phyloP scores from a whole-genome alignment of 2,888 invertebrate species.

The Eristalinus sepulchralis region DNA sequence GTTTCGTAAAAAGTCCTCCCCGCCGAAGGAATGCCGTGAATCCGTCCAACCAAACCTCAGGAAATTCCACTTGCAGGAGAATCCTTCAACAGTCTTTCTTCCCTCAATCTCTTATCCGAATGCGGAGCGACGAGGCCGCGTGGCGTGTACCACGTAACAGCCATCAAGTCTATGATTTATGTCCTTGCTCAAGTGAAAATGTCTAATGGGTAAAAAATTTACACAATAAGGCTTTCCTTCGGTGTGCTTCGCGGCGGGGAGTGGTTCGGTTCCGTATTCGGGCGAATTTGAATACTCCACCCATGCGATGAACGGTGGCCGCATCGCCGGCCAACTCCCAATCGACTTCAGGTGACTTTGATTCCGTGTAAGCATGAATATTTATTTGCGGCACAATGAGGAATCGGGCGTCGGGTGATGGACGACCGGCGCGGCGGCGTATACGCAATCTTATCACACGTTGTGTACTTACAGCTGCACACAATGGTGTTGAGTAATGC shows the following conservation, averaged over 20 bases:
- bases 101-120: conserved; percentile 50
- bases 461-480: conserved; percentile 59
- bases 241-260: conserved; percentile 33
- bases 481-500: conserved; percentile 61
- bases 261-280: conserved; percentile 48
- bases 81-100: conserved; percentile 51
- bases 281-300: conserved; percentile 57
- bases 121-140: conserved; percentile 32
- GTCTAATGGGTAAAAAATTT: conserved; percentile 55
- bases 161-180: conserved; percentile 68
- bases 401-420: conserved; percentile 15
- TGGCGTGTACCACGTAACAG: conserved; percentile 70
- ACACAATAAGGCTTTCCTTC: conserved; percentile 43
- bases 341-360: conserved; percentile 60
- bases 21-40: conserved; percentile 8
- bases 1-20: conserved; percentile 18
- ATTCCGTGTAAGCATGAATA: conserved; percentile 59
- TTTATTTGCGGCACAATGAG: conserved; percentile 35
- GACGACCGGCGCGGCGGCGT: conserved; percentile 13
- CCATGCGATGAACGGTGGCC: conserved; percentile 30
- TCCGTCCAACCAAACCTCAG: conserved; percentile 57
- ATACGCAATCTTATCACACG: conserved; percentile 65
- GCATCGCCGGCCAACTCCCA: conserved; percentile 49
- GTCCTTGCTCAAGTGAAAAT: conserved; percentile 65
- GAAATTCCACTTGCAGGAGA: conserved; percentile 56